Evolutionary conservation across 2,888 invertebrate genomes (phyloP).

Genomic region (Microplitis manilae): DNA sequence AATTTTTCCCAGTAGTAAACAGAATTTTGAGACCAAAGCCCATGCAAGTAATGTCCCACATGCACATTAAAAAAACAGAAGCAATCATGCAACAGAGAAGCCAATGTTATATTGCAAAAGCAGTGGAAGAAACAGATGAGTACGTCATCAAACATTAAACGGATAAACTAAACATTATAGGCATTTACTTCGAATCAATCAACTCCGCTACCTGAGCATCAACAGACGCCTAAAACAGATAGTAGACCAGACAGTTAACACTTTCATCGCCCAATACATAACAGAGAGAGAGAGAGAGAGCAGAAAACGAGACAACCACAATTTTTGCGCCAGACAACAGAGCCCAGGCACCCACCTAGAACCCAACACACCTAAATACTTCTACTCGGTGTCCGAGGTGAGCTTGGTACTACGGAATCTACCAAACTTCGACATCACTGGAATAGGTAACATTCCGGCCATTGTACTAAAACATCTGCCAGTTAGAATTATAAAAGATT

Average conservation of each 20-base stretch:
- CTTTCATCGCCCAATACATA: slow-evolving; percentile 6
- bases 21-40: slow-evolving; percentile 21
- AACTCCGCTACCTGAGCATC: slow-evolving; percentile 36
- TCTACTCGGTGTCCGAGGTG: background rate
- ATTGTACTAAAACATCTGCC: slow-evolving; percentile 45
- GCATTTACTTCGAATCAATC: slow-evolving; percentile 39
- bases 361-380: background rate
- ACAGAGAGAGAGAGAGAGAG: background rate
- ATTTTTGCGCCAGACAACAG: background rate
- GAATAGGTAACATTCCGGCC: slow-evolving; percentile 33
- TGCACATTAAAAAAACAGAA: background rate
- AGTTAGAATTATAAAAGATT: slow-evolving; percentile 9
- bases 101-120: background rate
- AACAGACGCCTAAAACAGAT: background rate
- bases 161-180: slow-evolving; percentile 42
- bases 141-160: slow-evolving; percentile 1
- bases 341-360: background rate
- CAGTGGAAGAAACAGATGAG: background rate
- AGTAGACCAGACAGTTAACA: background rate
- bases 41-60: background rate
- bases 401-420: slow-evolving; percentile 15
- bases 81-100: background rate
- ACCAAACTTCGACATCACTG: slow-evolving; percentile 38
- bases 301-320: background rate
- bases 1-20: slow-evolving; percentile 44